Percentiles rank a stretch among this genome's conserved stretches.
These are phyloP conservation scores for Elaphurus davidianus DNA, from an alignment of 2,113 vertebrate species.

Conservation along the genomic window DNA sequence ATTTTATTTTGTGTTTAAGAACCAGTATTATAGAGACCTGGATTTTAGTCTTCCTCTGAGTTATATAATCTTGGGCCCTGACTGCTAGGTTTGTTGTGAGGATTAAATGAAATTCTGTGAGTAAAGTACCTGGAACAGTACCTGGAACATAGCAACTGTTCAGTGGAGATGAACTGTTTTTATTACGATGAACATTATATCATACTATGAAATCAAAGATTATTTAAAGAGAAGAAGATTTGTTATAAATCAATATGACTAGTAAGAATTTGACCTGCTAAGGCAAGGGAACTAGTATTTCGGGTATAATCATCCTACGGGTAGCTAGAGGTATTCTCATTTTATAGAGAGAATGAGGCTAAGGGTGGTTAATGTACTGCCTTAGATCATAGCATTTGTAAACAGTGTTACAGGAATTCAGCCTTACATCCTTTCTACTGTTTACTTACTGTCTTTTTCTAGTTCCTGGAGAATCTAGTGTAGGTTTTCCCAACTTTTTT, in stretches of 20 bases:
- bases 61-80: neutral
- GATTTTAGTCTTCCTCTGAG: neutral
- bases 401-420: neutral
- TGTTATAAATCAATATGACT: neutral
- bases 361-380: neutral
- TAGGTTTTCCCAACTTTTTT: neutral
- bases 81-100: neutral
- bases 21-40: neutral
- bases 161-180: neutral
- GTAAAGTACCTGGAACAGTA: neutral
- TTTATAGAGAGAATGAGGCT: neutral
- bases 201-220: neutral
- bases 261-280: neutral
- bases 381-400: neutral
- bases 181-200: neutral
- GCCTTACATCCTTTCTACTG: neutral
- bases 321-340: neutral
- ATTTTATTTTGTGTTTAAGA: neutral
- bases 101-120: neutral
- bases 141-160: neutral
- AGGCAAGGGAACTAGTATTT: neutral
- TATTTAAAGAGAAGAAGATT: neutral
- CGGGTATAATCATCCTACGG: neutral
- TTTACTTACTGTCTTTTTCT: neutral
- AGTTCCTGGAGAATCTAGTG: neutral